Evolutionary conservation across 2,888 invertebrate species (phyloP).

Genomic region (Chaetogeoica ovagalla): DNA sequence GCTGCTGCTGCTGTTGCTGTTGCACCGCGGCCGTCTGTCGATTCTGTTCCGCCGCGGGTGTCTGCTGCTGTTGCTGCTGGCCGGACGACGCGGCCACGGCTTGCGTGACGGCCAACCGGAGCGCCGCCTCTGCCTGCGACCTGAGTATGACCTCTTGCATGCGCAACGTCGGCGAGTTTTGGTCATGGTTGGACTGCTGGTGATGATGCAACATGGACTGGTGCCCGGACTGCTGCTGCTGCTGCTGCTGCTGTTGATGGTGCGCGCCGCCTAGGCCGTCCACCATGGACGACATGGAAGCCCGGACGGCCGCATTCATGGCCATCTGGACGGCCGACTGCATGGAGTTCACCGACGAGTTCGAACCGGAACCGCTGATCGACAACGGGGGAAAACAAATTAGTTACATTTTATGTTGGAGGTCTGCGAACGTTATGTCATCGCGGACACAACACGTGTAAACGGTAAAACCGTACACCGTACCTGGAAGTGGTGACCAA

Average conservation of each 20-base stretch:
- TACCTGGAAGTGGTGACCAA: constrained; percentile 54
- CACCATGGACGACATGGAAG: constrained; percentile 63
- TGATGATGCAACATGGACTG: constrained; percentile 57
- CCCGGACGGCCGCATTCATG: constrained; percentile 66
- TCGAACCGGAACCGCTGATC: constrained; percentile 56
- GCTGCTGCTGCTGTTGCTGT: neutral
- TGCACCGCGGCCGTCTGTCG: constrained; percentile 57
- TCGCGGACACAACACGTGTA: too few relatives aligned
- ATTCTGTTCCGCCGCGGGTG: constrained; percentile 60
- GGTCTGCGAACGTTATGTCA: too few relatives aligned
- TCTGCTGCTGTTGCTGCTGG: constrained; percentile 60
- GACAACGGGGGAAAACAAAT: neutral
- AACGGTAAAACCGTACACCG: neutral
- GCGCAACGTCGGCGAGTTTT: constrained; percentile 58
- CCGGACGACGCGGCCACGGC: constrained; percentile 64
- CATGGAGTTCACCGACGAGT: constrained; percentile 56
- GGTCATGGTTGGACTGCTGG: constrained; percentile 57
- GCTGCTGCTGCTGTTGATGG: constrained; percentile 2
- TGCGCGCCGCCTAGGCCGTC: constrained; percentile 54
- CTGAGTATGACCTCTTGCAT: constrained; percentile 75
- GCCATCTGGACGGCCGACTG: constrained; percentile 63
- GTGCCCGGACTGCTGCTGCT: constrained; percentile 59
- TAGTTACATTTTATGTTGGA: too few relatives aligned
- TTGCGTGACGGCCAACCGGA: constrained; percentile 77
- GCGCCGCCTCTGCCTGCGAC: constrained; percentile 81